Base-by-base conservation (phyloP, 2,888 invertebrate genomes). In the Hyles lineata region DNA sequence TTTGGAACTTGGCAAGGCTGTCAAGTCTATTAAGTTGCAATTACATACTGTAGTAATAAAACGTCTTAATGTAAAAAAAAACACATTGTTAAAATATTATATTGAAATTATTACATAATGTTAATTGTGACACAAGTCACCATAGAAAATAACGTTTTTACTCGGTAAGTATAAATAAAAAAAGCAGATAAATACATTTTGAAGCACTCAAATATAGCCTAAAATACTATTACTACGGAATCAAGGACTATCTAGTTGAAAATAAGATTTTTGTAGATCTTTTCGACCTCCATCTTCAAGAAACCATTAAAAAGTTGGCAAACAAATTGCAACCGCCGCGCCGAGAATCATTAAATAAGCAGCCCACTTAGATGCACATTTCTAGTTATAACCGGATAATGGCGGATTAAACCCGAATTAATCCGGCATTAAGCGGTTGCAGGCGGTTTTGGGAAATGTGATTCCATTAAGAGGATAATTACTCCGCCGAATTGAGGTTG, bases 381-480 rank as follows among this genome's bases (percentile, higher is more conserved):
- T 82, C 76, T 72, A 72, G 74, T 76, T 75, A 78, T 73, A 83
- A 78, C 77, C 73, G 76, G 76, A 82, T 82, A 77, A 72, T 75
- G 72, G 70, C 78, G 76, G 81, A 79, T 80, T 76, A 73, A 76
- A 78, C 76, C 75, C 74, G 70, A 76, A 74, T 76, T 73, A 70
- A 72, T 23, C 67, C 43, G 60, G 55, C 55, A 52, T 61, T 72
- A 70, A 55, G 70, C 52, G 61, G 60, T 50, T 76, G 76, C 78
- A 81, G 72, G 74, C 71, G 73, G 77, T 77, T 78, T 78, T 76
- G 74, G 76, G 76, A 76, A 76, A 74, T 58, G 70, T 75, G 77
- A 79, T 80, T 76, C 74, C 71, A 74, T 72, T 76, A 67, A 17
- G 50, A 7, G 43, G 73, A 50, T 75, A 74, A 67, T 62, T 59